A percentile compares a stretch with the other conserved stretches of the same genome.
These are phyloP conservation scores for Solea solea DNA, from an alignment of 2,113 vertebrate genomes.

Conservation along the genomic window DNA sequence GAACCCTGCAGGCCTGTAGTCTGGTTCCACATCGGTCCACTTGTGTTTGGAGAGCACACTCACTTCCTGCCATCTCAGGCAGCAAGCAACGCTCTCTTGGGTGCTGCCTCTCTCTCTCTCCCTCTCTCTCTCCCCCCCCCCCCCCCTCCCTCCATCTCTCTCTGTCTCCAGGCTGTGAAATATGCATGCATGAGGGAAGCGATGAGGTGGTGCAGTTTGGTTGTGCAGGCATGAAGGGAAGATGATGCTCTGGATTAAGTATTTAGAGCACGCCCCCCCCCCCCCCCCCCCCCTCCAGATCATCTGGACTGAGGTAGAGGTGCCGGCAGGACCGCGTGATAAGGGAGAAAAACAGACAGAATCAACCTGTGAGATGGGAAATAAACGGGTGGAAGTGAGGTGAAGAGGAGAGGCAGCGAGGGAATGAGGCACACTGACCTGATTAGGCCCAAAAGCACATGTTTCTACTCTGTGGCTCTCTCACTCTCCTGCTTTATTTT, in stretches of 20 bases:
- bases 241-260: slow-evolving; percentile 50
- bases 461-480: slow-evolving; percentile 40
- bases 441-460: slow-evolving; percentile 41
- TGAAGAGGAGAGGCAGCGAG: slow-evolving; percentile 16
- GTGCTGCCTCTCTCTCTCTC: slow-evolving; percentile 14
- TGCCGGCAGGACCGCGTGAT: background rate
- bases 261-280: slow-evolving; percentile 50
- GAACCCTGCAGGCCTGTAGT: slow-evolving; percentile 18
- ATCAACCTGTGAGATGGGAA: slow-evolving; percentile 17
- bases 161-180: slow-evolving; percentile 37
- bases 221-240: slow-evolving; percentile 19
- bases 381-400: slow-evolving; percentile 21
- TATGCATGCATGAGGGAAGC: slow-evolving; percentile 42
- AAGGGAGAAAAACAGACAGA: background rate
- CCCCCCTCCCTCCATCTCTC: background rate
- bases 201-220: slow-evolving; percentile 31
- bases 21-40: slow-evolving; percentile 7
- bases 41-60: slow-evolving; percentile 18
- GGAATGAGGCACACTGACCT: slow-evolving; percentile 38
- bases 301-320: slow-evolving; percentile 52
- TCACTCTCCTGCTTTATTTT: slow-evolving; percentile 49
- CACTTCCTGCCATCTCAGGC: slow-evolving; percentile 19
- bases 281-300: slow-evolving; percentile 2
- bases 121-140: background rate
- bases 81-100: slow-evolving; percentile 4